Base-by-base conservation (phyloP, 2,888 invertebrate species). In the Hartigia nigra region DNA sequence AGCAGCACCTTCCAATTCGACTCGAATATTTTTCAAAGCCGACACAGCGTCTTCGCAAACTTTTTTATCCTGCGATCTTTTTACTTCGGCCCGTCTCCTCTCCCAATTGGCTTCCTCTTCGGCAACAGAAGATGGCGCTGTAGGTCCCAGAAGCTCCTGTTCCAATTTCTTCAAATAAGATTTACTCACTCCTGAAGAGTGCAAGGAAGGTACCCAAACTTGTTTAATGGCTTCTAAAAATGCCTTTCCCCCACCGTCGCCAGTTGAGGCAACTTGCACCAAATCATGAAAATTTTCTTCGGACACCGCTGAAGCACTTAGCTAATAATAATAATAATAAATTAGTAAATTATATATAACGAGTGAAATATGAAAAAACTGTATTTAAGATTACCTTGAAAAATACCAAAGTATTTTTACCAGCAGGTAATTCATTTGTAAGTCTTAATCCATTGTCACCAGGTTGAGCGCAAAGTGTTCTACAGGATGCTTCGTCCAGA, bases 271-370 rank as follows among this genome's bases (percentile, higher is more conserved):
- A 11, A 91, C 85, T 79, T 90, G 91, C 9, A 91, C 88, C 34
- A 91, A 80, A 3, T 91, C 90, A 80, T 90, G 88, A 79, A 91
- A 90, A 84, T 91, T 91, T 5, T 86, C 87, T 32, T 90, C 88
- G 4, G 90, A 90, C 12, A 91, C 86, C 12, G 81, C 12, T 1
- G 85, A 81, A 4, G 87, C 85, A 12, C 84, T 83, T 12, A 91
- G 74, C 91, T 89, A 77, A 14, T 12, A 35, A 34, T 23, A 31
- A 37, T 31, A 39, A 72, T 83, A 39, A 75, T 12, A 31, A 76
- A 72, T 55, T 36, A 34, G 69, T 39, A 4, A 9, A 39, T 39
- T 11, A 39, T 4, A 14, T 31, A 39, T 3, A 35, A 55, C 3
- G 14, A 77, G 31, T 37, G 12, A 36, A 32, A 69, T 23, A 11